phyloP scores from a whole-genome alignment of 2,113 vertebrate species.

The Aleadryas rufinucha region DNA sequence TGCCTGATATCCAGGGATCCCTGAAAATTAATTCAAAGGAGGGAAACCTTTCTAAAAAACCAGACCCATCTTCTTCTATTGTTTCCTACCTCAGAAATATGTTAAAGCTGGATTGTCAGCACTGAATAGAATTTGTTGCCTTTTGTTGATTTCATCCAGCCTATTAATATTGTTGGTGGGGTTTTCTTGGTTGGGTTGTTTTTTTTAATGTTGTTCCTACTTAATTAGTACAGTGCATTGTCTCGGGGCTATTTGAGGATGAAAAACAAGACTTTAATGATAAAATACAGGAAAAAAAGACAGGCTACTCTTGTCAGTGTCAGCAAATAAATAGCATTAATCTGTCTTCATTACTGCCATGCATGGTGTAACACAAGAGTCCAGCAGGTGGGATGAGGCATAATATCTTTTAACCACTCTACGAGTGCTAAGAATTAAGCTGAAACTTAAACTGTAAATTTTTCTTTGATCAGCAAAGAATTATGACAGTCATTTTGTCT shows the following conservation, averaged over 20 bases:
- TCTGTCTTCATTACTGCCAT: constrained; percentile 82
- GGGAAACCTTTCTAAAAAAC: neutral
- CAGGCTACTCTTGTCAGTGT: constrained; percentile 68
- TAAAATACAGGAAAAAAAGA: constrained; percentile 63
- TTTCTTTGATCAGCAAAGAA: constrained; percentile 44
- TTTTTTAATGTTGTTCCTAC: neutral
- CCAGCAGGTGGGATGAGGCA: constrained; percentile 26
- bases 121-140: neutral
- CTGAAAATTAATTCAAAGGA: neutral
- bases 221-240: constrained; percentile 18
- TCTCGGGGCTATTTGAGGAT: constrained; percentile 19
- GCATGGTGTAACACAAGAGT: constrained; percentile 33
- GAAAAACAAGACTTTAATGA: constrained; percentile 66
- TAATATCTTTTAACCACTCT: constrained; percentile 30
- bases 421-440: constrained; percentile 35
- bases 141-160: neutral
- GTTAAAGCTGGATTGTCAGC: neutral
- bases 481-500: constrained; percentile 10
- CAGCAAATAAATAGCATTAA: constrained; percentile 79
- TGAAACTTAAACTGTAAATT: constrained; percentile 35
- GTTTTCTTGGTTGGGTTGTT: constrained; percentile 10
- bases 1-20: neutral
- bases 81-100: neutral
- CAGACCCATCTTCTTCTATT: neutral
- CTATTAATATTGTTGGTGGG: constrained; percentile 49